Percentiles rank a stretch among this genome's conserved stretches.
phyloP scores from a whole-genome alignment of 2,113 vertebrate genomes.

The Probosciger aterrimus region DNA sequence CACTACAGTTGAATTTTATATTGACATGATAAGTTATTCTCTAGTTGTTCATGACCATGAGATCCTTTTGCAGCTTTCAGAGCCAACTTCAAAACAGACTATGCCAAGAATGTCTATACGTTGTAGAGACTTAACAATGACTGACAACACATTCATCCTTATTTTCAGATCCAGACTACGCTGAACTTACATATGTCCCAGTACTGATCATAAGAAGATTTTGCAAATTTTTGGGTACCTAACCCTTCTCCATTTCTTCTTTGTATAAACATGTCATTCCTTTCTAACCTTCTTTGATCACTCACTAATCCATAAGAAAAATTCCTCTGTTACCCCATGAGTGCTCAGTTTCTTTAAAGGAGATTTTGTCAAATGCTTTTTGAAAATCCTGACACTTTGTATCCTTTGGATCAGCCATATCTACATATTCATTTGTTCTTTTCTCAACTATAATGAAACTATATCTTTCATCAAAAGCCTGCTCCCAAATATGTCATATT shows the following conservation, averaged over 20 bases:
- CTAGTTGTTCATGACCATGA: neutral
- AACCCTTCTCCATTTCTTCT: neutral
- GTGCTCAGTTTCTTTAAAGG: neutral
- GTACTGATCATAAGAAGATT: constrained; percentile 33
- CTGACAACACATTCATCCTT: neutral
- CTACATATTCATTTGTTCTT: neutral
- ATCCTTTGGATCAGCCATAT: neutral
- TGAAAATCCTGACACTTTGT: neutral
- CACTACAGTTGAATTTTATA: neutral
- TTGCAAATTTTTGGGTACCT: neutral
- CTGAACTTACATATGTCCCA: neutral
- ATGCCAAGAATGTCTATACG: neutral
- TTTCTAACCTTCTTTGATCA: constrained; percentile 33
- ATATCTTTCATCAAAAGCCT: neutral
- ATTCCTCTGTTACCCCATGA: neutral
- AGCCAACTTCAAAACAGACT: neutral
- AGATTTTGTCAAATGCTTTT: neutral
- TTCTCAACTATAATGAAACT: neutral
- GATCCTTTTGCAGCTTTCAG: neutral
- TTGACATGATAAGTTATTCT: neutral
- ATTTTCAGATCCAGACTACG: neutral
- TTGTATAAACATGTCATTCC: neutral
- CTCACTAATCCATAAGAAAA: constrained; percentile 23
- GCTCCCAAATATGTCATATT: neutral
- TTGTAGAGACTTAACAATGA: neutral